Base-by-base conservation (phyloP, 2,888 invertebrate species). In the Tridacna crocea region DNA sequence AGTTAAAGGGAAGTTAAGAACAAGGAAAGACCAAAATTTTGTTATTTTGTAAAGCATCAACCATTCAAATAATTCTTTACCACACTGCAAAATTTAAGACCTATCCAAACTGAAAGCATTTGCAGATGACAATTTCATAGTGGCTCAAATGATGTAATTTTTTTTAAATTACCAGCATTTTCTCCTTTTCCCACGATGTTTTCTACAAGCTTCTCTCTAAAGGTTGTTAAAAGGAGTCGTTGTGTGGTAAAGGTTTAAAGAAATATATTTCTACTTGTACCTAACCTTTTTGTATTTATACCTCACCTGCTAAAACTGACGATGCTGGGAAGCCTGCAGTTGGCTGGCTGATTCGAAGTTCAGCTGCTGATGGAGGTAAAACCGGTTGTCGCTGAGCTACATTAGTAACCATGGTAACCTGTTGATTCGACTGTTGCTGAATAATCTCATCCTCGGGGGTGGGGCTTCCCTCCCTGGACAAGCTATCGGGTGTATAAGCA, bases 391-490 rank as follows among this genome's bases (percentile, higher is more conserved):
- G 46, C 74, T 83, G 84, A 51, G 74, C 74, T 58, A 77, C 83
- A 75, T 81, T 68, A 3, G 76, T 72, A 15, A 85, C 81, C 63
- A 85, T 72, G 48, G 84, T 80, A 17, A 87, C 79, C 66, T 84
- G 81, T 51, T 87, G 81, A 46, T 72, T 72, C n/a, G 68, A 17
- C 51, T 72, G 58, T 27, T 79, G 82, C n/a, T 74, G 77, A 19
- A 61, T 65, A 46, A 76, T 73, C 61, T 87, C 92, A 47, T 89
- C 86, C 75, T 93, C 93, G 86, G 97, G 97, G 88, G 97, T 96
- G 0, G 99, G 99, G 81, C 98, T 98, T 92, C 97, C 97, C 95
- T 99, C 99, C 90, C 98, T 96, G 55, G 98, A 98, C 88, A 98
- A 95, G 89, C 96, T 96, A 93, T 98, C 97, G 17, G 98, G 97